Base-by-base conservation (phyloP, 2,797 vertebrate species). In the Fistularia tabacaria region DNA sequence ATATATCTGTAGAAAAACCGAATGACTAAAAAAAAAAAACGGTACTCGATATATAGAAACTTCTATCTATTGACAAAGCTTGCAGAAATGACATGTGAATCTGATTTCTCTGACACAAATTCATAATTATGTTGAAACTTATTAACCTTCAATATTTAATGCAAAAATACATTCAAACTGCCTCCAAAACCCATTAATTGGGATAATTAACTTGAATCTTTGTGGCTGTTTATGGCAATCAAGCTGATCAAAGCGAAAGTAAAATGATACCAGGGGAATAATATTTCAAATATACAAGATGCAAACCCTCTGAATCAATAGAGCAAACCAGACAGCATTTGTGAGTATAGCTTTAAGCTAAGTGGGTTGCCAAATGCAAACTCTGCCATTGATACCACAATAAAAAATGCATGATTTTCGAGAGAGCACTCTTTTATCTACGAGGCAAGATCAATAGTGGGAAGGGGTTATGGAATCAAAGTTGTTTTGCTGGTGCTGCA, bases 351-450 rank as follows among this genome's bases (percentile, higher is more conserved):
- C 90, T 91, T 87, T 82, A 89, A 92, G 90, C 90, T 83, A 90
- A 89, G 84, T 86, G 85, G 74, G 80, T 83, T 85, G 82, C 81
- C 85, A 86, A 90, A 88, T 86, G 86, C 87, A 91, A 89, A 85
- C 82, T 75, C 87, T 87, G 87, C 86, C 86, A 89, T 81, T 90
- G 88, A 90, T 90, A 89, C 74, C 77, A 77, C 77, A 72, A 90
- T 91, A 82, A 91, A 90, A 92, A 91, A 91, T 91, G 88, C 89
- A 91, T 91, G 88, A 88, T 87, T 88, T 90, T 80, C 82, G 77
- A 83, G 76, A 74, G 82, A 83, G 80, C 60, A 66, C 73, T 82
- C 86, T 90, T 92, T 91, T 87, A 90, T 91, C 87, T 88, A 72
- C 62, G 51, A 88, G 79, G 81, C 79, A 79, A 86, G 85, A 91